Evolutionary conservation across 2,113 vertebrate genomes (phyloP), one percentile per base, ranked within the genome.

Genomic region (Cephalopterus ornatus): DNA sequence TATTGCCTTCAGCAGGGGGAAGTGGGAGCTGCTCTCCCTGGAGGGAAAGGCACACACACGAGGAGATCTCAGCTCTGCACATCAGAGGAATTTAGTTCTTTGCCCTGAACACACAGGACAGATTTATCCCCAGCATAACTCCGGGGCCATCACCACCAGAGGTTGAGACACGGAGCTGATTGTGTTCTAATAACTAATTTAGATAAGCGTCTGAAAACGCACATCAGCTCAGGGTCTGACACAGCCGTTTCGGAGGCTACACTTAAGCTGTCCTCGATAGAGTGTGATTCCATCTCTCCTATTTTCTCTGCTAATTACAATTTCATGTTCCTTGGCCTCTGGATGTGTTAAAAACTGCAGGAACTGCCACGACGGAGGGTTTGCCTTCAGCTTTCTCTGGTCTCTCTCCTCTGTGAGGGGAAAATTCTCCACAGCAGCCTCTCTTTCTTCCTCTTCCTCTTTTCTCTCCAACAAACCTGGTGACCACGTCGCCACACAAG

Each of bases 101-200:
- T 82, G 89, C 53, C 82, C 75, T 55, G 95, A 92, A 65, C 72
- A 39, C 17, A 22, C 83, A 76, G 84, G 74, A 76, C 84, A 79
- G 79, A 96, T 95, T 85, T 82, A 85, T 93, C 84, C 91, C 87
- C 22, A 37, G 56, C 78, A 30, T 62, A 93, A 83, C 89, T 88
- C 80, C 14, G 28, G 90, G 85, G 92, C 39, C 56, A 3, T 82
- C n/a, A 13, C 44, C 74, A 44, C 65, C 86, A 88, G 93, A 80
- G 93, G 88, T 23, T 82, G 93, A 93, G 92, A 41, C 74, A 50
- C 27, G 1, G 89, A 85, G 85, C 3, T 81, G 91, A 90, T 89
- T 90, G 94, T 89, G 85, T 63, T 84, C 90, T 96, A 91, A 91
- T 95, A 96, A 96, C 92, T 94, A 82, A 94, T 95, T 97, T 96